Evolutionary conservation across 2,888 invertebrate genomes (phyloP).

Genomic region (Melinopterus prodromus): DNA sequence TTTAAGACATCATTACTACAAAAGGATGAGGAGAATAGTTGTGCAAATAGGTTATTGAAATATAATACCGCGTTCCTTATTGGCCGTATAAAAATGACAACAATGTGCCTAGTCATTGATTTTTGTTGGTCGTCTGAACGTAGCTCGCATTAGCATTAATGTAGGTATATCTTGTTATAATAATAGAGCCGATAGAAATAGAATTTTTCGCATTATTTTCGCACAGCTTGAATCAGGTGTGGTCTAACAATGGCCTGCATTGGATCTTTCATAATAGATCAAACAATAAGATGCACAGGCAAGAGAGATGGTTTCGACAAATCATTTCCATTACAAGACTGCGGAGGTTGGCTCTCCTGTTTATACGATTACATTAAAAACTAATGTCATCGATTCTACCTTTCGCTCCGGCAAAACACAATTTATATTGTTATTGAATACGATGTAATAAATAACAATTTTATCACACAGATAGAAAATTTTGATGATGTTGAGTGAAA

Average conservation of each 20-base stretch:
- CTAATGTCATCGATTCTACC: conserved; percentile 4
- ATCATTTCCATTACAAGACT: conserved; percentile 22
- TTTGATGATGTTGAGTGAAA: no score
- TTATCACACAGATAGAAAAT: no score
- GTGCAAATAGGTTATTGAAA: neutral
- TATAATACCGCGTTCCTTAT: neutral
- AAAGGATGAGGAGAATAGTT: neutral
- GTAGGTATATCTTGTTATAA: conserved; percentile 30
- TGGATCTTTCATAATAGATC: conserved; percentile 34
- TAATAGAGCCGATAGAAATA: conserved; percentile 30
- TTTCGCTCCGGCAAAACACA: neutral
- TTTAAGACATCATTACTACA: neutral
- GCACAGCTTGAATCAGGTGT: conserved; percentile 36
- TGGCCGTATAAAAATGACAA: neutral
- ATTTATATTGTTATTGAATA: neutral
- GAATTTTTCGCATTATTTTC: conserved; percentile 36
- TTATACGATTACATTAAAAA: neutral
- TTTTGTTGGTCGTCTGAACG: conserved; percentile 9
- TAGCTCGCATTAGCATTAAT: conserved; percentile 29
- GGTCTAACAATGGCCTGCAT: conserved; percentile 34
- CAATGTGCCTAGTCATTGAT: conserved; percentile 18
- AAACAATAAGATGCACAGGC: conserved; percentile 33
- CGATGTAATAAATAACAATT: neutral
- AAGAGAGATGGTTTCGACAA: conserved; percentile 26
- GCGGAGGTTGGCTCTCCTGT: neutral